Evolutionary conservation across 2,888 invertebrate species (phyloP).

Genomic region (Agrochola litura): DNA sequence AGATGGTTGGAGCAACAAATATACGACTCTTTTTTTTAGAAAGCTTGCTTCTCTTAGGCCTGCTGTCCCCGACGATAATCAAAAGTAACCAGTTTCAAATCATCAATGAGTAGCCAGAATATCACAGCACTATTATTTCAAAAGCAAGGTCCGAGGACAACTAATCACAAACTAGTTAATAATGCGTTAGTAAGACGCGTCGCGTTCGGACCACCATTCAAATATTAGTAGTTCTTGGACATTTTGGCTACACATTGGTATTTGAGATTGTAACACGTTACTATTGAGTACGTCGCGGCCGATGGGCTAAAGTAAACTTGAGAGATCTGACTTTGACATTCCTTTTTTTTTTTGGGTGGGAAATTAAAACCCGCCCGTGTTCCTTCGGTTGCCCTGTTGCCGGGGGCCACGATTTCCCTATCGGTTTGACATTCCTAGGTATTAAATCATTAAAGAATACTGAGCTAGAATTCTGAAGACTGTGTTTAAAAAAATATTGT

Average conservation of each 20-base stretch:
- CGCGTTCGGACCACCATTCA: too few species aligned
- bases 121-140: not conserved
- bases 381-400: too few species aligned
- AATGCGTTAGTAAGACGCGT: too few species aligned
- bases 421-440: not conserved
- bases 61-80: not conserved
- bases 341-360: too few species aligned
- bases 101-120: too few species aligned
- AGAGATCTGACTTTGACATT: not conserved
- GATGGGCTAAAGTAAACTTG: too few species aligned
- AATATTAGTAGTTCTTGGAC: not conserved
- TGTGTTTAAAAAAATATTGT: not conserved
- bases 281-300: too few species aligned
- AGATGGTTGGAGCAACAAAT: constrained; percentile 11
- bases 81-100: not conserved
- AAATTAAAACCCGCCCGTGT: too few species aligned
- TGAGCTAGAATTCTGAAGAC: not conserved
- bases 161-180: not conserved
- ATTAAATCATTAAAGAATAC: not conserved
- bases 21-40: not conserved
- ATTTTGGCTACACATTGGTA: not conserved
- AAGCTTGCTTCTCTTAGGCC: not conserved
- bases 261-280: not conserved
- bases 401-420: too few species aligned
- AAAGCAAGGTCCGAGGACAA: not conserved